Evolutionary conservation across 2,113 vertebrate genomes (phyloP).

Genomic region (Sorex fumeus): DNA sequence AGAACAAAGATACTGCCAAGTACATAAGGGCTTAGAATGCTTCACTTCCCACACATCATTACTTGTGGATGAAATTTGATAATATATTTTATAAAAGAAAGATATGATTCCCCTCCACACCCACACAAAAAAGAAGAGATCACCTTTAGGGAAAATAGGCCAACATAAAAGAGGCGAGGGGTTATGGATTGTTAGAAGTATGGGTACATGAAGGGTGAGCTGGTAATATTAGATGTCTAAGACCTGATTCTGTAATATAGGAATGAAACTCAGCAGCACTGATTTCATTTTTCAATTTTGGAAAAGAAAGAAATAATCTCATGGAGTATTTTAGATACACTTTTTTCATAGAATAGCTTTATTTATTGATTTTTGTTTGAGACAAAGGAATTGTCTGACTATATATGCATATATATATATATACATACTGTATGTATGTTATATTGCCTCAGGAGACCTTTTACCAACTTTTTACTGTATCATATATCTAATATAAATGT

Average conservation of each 20-base stretch:
- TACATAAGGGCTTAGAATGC: constrained; percentile 14
- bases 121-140: background rate
- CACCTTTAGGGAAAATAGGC: background rate
- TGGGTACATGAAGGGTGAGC: background rate
- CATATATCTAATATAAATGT: no score
- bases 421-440: no score
- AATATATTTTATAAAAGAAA: constrained; percentile 39
- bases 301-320: background rate
- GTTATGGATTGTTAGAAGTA: background rate
- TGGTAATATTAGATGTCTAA: background rate
- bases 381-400: no score
- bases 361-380: no score
- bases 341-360: background rate
- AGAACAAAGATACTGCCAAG: constrained; percentile 12
- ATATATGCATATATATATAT: no score
- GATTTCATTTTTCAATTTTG: background rate
- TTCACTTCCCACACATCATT: background rate
- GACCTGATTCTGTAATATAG: background rate
- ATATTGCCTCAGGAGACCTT: no score
- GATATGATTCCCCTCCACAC: background rate
- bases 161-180: background rate
- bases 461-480: no score
- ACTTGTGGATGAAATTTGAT: constrained; percentile 15
- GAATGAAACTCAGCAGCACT: background rate
- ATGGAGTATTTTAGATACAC: background rate